These are phyloP conservation scores for Biston stratarius DNA, from an alignment of 2,888 invertebrate species.

Conservation along the genomic window DNA sequence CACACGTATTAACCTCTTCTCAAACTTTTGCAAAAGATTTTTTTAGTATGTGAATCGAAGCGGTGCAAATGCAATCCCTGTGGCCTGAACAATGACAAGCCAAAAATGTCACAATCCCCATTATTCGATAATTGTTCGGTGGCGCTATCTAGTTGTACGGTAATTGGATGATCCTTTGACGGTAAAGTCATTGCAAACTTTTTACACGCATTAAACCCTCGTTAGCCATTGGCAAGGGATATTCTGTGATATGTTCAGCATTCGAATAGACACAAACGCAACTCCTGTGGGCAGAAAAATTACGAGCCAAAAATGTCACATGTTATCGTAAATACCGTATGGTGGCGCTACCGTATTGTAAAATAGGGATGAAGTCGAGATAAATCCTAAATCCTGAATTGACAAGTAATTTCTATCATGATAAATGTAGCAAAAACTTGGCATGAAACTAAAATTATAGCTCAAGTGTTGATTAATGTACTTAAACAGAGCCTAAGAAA, in stretches of 20 bases:
- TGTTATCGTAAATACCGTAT: conserved; percentile 53
- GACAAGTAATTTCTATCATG: conserved; percentile 61
- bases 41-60: conserved; percentile 38
- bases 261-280: too few relatives aligned
- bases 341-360: conserved; percentile 80
- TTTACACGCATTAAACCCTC: too few relatives aligned
- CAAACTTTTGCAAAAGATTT: conserved; percentile 9
- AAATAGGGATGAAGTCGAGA: conserved; percentile 60
- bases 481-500: neutral
- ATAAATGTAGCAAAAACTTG: conserved; percentile 47
- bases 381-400: conserved; percentile 45
- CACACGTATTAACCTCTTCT: conserved; percentile 24
- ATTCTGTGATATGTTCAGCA: too few relatives aligned
- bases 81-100: conserved; percentile 67
- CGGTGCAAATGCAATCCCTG: conserved; percentile 67
- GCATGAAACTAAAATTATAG: conserved; percentile 23
- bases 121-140: conserved; percentile 63
- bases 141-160: conserved; percentile 68
- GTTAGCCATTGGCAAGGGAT: too few relatives aligned
- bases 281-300: too few relatives aligned
- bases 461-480: conserved; percentile 30
- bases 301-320: too few relatives aligned
- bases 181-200: too few relatives aligned
- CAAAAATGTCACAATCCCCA: conserved; percentile 72
- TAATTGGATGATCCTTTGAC: too few relatives aligned